Conservation (phyloP, 2,797 vertebrate genomes). For the Bradypus variegatus region DNA sequence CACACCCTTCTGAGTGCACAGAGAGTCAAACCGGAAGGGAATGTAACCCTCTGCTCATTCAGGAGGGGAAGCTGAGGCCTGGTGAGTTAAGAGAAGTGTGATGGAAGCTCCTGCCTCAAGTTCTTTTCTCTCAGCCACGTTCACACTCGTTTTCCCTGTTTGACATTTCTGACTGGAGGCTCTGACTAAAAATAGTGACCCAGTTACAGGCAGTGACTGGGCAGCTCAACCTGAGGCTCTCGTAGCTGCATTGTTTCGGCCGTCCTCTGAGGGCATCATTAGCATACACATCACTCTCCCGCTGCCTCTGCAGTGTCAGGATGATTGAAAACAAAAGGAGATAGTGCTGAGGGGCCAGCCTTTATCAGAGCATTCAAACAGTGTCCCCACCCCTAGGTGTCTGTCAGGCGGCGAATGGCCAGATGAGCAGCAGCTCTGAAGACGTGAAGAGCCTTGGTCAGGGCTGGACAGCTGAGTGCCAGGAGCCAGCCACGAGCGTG, state of each 20-base stretch:
- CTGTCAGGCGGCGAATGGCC: constrained; percentile 20
- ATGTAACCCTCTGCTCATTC: neutral
- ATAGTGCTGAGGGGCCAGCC: constrained; percentile 2
- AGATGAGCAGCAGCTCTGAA: constrained; percentile 27
- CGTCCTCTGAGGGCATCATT: constrained; percentile 29
- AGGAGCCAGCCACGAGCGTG: no score
- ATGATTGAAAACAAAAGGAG: constrained; percentile 58
- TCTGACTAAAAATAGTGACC: constrained; percentile 59
- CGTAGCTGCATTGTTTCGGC: constrained; percentile 1
- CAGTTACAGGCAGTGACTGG: constrained; percentile 26
- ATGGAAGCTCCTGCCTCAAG: neutral
- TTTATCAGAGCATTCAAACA: constrained; percentile 33
- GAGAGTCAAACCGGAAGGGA: neutral
- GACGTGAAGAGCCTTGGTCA: neutral
- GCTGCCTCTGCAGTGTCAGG: constrained; percentile 37
- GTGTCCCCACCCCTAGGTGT: neutral
- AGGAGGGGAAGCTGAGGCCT: neutral
- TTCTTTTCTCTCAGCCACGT: neutral
- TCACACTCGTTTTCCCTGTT: constrained; percentile 31
- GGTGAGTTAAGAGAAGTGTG: neutral
- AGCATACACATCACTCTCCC: constrained; percentile 30
- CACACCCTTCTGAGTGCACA: neutral
- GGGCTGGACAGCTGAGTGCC: neutral
- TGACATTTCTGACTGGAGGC: constrained; percentile 45
- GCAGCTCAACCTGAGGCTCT: constrained; percentile 6